Evolutionary conservation across 2,113 vertebrate species (phyloP).

Genomic region (zebrafish (Danio rerio)): DNA sequence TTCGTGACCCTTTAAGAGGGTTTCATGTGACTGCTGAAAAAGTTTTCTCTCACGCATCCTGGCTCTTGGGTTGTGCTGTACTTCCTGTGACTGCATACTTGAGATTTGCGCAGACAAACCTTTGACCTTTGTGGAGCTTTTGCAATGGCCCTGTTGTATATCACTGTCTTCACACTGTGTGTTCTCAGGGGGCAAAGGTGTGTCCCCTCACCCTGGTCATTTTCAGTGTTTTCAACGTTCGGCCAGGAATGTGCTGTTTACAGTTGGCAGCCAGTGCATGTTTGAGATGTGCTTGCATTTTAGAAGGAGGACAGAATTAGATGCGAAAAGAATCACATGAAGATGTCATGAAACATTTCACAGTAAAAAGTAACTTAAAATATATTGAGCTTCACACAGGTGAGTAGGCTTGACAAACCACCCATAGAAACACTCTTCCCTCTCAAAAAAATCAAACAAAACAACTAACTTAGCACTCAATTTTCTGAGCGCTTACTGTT

Average conservation of each 20-base stretch:
- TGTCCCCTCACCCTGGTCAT: slow-evolving; percentile 14
- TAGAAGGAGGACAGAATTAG: background rate
- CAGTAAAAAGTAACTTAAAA: too few species aligned
- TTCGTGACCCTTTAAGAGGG: background rate
- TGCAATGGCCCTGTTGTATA: slow-evolving; percentile 48
- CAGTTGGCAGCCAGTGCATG: background rate
- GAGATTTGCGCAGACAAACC: slow-evolving; percentile 48
- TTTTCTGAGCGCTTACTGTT: too few species aligned
- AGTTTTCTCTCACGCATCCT: background rate
- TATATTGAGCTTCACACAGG: too few species aligned
- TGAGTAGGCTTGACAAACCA: too few species aligned
- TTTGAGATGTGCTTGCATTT: slow-evolving; percentile 1
- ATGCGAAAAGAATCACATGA: background rate
- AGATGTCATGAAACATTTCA: too few species aligned
- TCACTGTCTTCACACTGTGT: slow-evolving; percentile 45
- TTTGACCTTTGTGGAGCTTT: slow-evolving; percentile 40
- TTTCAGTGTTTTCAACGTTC: background rate
- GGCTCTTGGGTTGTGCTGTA: slow-evolving; percentile 24
- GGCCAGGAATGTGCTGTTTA: slow-evolving; percentile 26
- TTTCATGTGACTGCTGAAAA: slow-evolving; percentile 6
- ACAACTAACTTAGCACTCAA: too few species aligned
- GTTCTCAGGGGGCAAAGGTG: slow-evolving; percentile 37
- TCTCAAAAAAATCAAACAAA: too few species aligned
- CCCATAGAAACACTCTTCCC: too few species aligned
- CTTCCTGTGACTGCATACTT: slow-evolving; percentile 47